Percentiles rank a stretch among this genome's conserved stretches.
Evolutionary conservation across 2,888 invertebrate genomes (phyloP).

Genomic region (Sinotaia quadrata): DNA sequence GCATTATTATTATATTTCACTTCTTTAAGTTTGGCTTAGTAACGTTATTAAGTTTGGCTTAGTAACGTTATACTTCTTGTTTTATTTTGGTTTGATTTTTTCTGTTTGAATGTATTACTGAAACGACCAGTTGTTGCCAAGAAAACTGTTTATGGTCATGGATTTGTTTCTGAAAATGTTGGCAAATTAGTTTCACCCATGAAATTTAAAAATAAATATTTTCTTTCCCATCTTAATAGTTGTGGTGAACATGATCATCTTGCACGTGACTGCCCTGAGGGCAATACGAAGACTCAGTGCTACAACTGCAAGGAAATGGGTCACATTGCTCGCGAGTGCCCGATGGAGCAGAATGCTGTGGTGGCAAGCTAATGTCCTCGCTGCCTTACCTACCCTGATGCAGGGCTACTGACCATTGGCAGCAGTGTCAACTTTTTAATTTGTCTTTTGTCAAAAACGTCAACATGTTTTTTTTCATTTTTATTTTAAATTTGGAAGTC

Average conservation of each 20-base stretch:
- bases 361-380: conserved; percentile 9
- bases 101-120: too few species aligned
- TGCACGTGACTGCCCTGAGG: conserved; percentile 64
- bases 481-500: not conserved
- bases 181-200: too few species aligned
- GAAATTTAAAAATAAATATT: too few species aligned
- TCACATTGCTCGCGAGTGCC: conserved; percentile 95
- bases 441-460: not conserved
- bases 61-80: too few species aligned
- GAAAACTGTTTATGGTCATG: too few species aligned
- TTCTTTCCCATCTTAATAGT: too few species aligned
- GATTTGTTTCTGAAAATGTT: too few species aligned
- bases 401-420: not conserved
- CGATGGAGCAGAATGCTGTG: conserved; percentile 63
- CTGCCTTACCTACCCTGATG: not conserved
- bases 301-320: conserved; percentile 77
- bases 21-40: too few species aligned
- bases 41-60: too few species aligned
- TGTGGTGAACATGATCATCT: conserved; percentile 64
- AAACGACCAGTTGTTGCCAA: too few species aligned
- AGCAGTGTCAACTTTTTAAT: not conserved
- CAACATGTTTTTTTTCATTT: not conserved
- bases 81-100: too few species aligned
- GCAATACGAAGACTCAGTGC: conserved; percentile 73
- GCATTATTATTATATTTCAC: too few species aligned